These are phyloP conservation scores for Polypedilum vanderplanki DNA, from an alignment of 1,140 invertebrate species.

Conservation along the genomic window DNA sequence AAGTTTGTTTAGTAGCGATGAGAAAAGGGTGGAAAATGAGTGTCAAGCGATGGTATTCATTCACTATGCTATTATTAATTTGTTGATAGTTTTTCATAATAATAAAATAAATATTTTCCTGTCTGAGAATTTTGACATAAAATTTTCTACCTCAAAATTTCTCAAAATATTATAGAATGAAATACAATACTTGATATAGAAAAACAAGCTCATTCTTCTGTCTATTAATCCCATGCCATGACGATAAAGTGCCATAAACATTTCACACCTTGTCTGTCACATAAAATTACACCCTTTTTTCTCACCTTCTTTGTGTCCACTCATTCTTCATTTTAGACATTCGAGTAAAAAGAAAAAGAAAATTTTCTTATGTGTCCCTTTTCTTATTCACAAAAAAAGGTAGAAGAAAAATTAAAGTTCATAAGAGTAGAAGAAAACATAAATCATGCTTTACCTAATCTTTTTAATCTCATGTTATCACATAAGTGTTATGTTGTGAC, in stretches of 20 bases:
- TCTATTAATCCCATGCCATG: too few relatives aligned
- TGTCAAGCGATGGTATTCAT: not conserved
- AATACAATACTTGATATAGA: too few relatives aligned
- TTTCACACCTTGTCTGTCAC: not conserved
- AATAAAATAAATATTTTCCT: not conserved
- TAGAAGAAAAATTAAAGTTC: too few relatives aligned
- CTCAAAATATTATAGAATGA: too few relatives aligned
- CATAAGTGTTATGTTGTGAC: not conserved
- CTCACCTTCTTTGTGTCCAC: not conserved
- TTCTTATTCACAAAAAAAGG: not conserved
- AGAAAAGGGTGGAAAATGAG: not conserved
- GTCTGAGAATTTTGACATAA: not conserved
- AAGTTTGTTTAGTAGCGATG: not conserved
- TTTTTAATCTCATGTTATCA: constrained; percentile 14
- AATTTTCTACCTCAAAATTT: too few relatives aligned
- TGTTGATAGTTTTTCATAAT: not conserved
- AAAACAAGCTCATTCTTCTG: not conserved
- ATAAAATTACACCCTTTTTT: not conserved
- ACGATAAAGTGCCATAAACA: not conserved
- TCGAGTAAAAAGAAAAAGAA: too few relatives aligned
- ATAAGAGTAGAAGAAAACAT: not conserved
- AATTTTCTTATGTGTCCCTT: not conserved
- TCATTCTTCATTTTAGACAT: not conserved
- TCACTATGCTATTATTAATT: not conserved
- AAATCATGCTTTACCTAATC: not conserved